Conservation (phyloP, 2,797 vertebrate species). For the Syngnathus acus region DNA sequence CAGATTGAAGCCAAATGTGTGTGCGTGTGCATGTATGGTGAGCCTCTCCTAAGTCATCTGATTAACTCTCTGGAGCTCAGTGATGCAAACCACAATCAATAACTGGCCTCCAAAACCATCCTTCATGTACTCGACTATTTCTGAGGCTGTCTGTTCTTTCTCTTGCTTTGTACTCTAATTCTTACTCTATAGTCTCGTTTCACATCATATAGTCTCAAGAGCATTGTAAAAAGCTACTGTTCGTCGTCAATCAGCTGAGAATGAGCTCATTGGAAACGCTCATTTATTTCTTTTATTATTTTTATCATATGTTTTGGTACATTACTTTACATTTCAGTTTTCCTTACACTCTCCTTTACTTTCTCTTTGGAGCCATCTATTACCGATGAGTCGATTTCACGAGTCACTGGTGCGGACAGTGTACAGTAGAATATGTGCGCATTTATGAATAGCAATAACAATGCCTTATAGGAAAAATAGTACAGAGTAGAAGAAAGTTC, state of each 20-base stretch:
- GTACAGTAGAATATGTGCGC: slow-evolving; percentile 59
- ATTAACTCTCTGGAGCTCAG: slow-evolving; percentile 50
- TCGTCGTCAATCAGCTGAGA: slow-evolving; percentile 32
- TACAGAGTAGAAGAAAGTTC: slow-evolving; percentile 34
- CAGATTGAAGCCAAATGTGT: slow-evolving; percentile 9
- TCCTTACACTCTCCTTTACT: slow-evolving; percentile 14
- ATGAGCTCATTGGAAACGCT: slow-evolving; percentile 24
- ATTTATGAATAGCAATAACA: slow-evolving; percentile 62
- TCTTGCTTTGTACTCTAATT: slow-evolving; percentile 23
- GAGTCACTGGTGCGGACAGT: slow-evolving; percentile 59
- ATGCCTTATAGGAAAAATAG: slow-evolving; percentile 47
- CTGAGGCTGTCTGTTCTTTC: slow-evolving; percentile 18
- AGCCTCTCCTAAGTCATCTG: slow-evolving; percentile 36
- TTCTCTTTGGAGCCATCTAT: slow-evolving; percentile 48
- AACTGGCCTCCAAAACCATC: slow-evolving; percentile 35
- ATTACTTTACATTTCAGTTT: slow-evolving; percentile 37
- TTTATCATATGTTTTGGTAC: slow-evolving; percentile 19
- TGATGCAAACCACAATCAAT: slow-evolving; percentile 44
- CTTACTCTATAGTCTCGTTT: slow-evolving; percentile 27
- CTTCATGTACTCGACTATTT: slow-evolving; percentile 32
- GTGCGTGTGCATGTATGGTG: background rate
- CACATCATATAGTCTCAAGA: too few relatives aligned
- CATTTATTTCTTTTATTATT: slow-evolving; percentile 17
- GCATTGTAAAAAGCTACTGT: slow-evolving; percentile 28
- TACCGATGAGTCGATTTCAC: slow-evolving; percentile 69